Evolutionary conservation across 2,888 invertebrate species (phyloP).

Genomic region (Luffia ferchaultella): DNA sequence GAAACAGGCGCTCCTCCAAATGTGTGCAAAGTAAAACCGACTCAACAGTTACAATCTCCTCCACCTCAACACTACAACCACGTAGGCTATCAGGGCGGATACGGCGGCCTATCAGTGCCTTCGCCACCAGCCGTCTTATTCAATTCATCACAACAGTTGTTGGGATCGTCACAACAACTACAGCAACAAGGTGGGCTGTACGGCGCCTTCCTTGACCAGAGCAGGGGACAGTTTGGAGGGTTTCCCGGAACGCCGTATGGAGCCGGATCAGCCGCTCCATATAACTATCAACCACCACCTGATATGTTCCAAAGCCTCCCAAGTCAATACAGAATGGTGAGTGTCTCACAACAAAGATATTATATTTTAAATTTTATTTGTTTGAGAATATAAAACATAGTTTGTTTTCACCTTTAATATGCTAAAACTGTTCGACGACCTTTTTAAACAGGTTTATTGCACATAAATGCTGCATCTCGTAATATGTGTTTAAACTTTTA

Average conservation of each 20-base stretch:
- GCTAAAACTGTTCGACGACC: too few relatives aligned
- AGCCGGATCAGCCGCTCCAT: constrained; percentile 74
- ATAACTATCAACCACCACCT: constrained; percentile 78
- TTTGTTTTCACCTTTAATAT: too few relatives aligned
- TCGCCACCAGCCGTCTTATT: constrained; percentile 87
- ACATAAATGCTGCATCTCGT: too few relatives aligned
- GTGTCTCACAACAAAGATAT: constrained; percentile 10
- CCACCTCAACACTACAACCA: constrained; percentile 74
- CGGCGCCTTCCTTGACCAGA: constrained; percentile 82
- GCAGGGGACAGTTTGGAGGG: constrained; percentile 81
- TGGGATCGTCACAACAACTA: constrained; percentile 65
- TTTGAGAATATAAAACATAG: too few relatives aligned
- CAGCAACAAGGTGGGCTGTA: constrained; percentile 80
- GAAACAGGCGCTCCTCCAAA: constrained; percentile 70
- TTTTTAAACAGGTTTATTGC: too few relatives aligned
- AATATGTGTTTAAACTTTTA: too few relatives aligned
- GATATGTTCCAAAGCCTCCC: constrained; percentile 59
- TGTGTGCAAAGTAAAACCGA: constrained; percentile 86
- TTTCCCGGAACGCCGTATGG: constrained; percentile 76
- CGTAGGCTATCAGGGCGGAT: constrained; percentile 78
- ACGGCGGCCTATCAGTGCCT: constrained; percentile 82
- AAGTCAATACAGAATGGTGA: constrained; percentile 57
- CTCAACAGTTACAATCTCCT: constrained; percentile 78
- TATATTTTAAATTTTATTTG: too few relatives aligned
- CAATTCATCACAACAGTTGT: constrained; percentile 74